These are phyloP conservation scores for Linurgus olivaceus DNA, from an alignment of 2,797 vertebrate genomes.

Conservation along the genomic window DNA sequence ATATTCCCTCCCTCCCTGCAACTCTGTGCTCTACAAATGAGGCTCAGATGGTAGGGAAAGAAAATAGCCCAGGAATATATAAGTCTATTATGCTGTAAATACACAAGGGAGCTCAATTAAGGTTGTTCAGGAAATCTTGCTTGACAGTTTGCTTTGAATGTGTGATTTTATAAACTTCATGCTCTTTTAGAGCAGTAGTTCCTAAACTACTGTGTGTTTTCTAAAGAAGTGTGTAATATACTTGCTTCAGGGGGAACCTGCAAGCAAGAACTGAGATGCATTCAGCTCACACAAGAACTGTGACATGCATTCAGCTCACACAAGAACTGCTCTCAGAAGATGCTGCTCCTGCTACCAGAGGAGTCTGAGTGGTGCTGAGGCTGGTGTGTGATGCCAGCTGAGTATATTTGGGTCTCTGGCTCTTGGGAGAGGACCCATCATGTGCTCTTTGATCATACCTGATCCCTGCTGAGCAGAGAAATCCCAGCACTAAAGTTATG, in stretches of 20 bases:
- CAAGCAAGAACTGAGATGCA: background rate
- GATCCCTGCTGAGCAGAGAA: background rate
- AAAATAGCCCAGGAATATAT: background rate
- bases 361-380: background rate
- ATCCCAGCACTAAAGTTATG: background rate
- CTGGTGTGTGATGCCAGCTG: accelerated
- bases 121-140: constrained; percentile 4
- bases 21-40: background rate
- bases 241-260: background rate
- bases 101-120: constrained; percentile 21
- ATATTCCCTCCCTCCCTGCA: background rate
- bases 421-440: accelerated
- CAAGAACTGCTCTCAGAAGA: background rate
- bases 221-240: background rate
- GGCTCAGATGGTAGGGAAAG: background rate
- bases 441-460: background rate
- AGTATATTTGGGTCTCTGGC: background rate
- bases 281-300: background rate
- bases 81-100: background rate
- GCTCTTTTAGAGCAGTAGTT: background rate
- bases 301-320: background rate
- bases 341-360: background rate
- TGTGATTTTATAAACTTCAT: constrained; percentile 17
- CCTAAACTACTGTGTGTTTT: constrained; percentile 25
- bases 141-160: constrained; percentile 20